Percentiles rank a stretch among this genome's conserved stretches.
Evolutionary conservation across 2,797 vertebrate species (phyloP).

Genomic region (Phrynocephalus guinanensis): DNA sequence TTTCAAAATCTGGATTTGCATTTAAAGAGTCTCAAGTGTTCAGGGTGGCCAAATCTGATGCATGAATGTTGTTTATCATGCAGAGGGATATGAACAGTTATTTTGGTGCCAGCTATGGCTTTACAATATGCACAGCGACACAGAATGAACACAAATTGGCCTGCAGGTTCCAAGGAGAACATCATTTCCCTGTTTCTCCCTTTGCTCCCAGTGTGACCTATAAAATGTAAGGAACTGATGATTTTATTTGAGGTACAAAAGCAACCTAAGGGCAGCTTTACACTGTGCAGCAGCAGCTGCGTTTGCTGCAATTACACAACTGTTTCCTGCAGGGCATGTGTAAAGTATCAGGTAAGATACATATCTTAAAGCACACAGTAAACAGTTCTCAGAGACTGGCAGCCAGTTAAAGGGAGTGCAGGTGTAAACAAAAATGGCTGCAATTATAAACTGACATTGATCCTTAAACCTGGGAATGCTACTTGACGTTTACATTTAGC

Average conservation of each 20-base stretch:
- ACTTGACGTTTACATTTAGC: not conserved
- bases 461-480: not conserved
- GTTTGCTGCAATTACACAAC: not conserved
- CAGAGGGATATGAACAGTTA: fast-evolving
- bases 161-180: not conserved
- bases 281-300: not conserved
- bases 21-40: conserved; percentile 17
- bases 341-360: not conserved
- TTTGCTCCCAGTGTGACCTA: not conserved
- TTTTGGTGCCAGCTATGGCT: not conserved
- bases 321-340: not conserved
- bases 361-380: not conserved
- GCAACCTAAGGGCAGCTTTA: not conserved
- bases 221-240: not conserved
- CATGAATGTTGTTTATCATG: conserved; percentile 1
- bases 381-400: not conserved
- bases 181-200: not conserved
- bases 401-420: not conserved
- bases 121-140: too few species aligned
- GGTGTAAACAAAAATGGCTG: not conserved
- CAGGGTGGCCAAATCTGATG: not conserved
- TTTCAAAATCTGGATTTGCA: conserved; percentile 7
- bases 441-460: not conserved
- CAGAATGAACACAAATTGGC: not conserved
- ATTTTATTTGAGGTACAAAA: not conserved